Base-by-base conservation (phyloP, 2,888 invertebrate species). In the Arenicola marina region DNA sequence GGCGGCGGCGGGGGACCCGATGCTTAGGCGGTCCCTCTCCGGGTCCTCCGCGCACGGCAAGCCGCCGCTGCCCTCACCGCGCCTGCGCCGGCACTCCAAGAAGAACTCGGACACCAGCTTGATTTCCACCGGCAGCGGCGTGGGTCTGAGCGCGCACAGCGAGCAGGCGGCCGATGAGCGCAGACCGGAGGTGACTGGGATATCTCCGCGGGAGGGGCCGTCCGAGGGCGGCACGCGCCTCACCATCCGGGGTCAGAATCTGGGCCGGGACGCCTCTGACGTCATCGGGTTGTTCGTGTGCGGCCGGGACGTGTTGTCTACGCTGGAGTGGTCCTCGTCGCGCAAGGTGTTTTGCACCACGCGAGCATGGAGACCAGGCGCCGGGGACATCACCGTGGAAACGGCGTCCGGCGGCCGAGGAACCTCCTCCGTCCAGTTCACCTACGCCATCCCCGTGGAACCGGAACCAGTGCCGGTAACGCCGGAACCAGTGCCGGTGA, bases 401-500 rank as follows among this genome's bases (percentile, higher is more conserved):
- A 81, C 81, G 2, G 70, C 75, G 62, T 78, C 78, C 4, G 79
- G 80, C 4, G 81, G 80, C 11, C 75, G 74, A n/a, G 62, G 53
- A 3, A 26, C 51, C 0, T 62, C 62, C 15, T 26, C 31, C 7
- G 62, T 62, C 21, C 28, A 62, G 62, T 62, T 62, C 38, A 1
- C 48, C 26, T 48, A 48, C 26, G 15, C 24, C 18, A 11, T 7
- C 11, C 48, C 48, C n/a, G n/a, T n/a, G 7, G 48, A 11, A 11
- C 48, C 48, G 18, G 7, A 7, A n/a, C 48, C 48, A 24, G 26
- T n/a, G 24, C 11, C 38, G 18, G 15, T 48, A 24, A 11, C 15
- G 24, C 48, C 48, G 7, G 48, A 11, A 11, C 48, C 48, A 7
- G 7, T 7, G 11, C 48, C 48, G 26, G 26, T n/a, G 24, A 38